A percentile compares a stretch with the other conserved stretches of the same genome.
Conservation (phyloP, 2,797 vertebrate species). For the Melanotaenia parkinsoni region DNA sequence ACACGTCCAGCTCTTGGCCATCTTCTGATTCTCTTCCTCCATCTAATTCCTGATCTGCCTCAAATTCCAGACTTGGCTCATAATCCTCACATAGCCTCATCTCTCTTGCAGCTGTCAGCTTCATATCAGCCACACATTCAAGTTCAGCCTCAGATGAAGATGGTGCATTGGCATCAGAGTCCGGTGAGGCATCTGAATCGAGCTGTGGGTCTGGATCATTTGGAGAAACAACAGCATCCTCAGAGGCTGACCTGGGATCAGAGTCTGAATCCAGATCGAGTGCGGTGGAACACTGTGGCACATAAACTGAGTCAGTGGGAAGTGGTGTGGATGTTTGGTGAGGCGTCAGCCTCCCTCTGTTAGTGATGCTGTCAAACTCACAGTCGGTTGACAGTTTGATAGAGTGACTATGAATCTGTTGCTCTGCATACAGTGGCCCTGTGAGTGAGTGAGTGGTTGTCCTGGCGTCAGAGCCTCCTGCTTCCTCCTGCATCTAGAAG, state of each 20-base stretch:
- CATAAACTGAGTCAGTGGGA: slow-evolving; percentile 52
- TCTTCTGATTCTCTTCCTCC: slow-evolving; percentile 67
- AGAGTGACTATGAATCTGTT: slow-evolving; percentile 35
- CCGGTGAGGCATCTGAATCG: slow-evolving; percentile 57
- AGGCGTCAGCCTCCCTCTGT: slow-evolving; percentile 31
- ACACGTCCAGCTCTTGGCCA: slow-evolving; percentile 54
- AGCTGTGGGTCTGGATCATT: slow-evolving; percentile 44
- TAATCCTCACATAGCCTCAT: slow-evolving; percentile 52
- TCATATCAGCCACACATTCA: slow-evolving; percentile 50
- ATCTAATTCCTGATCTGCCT: slow-evolving; percentile 69
- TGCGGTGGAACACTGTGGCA: slow-evolving; percentile 49
- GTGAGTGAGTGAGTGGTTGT: slow-evolving; percentile 48
- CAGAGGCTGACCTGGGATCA: slow-evolving; percentile 70
- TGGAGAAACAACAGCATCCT: slow-evolving; percentile 48
- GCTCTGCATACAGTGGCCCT: slow-evolving; percentile 41
- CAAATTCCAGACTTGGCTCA: slow-evolving; percentile 71
- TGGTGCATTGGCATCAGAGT: slow-evolving; percentile 65
- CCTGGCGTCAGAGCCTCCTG: slow-evolving; percentile 40
- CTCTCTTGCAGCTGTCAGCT: slow-evolving; percentile 37
- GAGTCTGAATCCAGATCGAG: slow-evolving; percentile 69
- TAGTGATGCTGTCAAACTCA: slow-evolving; percentile 37
- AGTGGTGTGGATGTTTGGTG: slow-evolving; percentile 23
- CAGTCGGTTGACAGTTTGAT: slow-evolving; percentile 22
- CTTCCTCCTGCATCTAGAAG: slow-evolving; percentile 56
- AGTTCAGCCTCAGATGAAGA: slow-evolving; percentile 74